phyloP scores from a whole-genome alignment of 2,797 vertebrate species.

The Epinephelus coioides region DNA sequence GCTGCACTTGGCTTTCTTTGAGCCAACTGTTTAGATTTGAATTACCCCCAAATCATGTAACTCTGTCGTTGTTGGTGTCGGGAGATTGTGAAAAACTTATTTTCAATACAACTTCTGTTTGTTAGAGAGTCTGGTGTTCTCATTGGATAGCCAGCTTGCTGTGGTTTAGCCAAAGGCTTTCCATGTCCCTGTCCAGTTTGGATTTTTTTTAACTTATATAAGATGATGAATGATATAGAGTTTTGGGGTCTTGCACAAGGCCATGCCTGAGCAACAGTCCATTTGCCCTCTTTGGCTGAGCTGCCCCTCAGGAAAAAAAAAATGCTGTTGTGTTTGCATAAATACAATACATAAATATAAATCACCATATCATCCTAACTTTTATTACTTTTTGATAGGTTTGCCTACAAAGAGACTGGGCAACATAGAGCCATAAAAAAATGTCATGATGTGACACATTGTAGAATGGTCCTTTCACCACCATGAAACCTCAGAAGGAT shows the following conservation, averaged over 20 bases:
- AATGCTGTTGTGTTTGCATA: too few relatives aligned
- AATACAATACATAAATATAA: too few relatives aligned
- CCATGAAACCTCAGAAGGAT: too few relatives aligned
- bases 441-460: too few relatives aligned
- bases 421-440: too few relatives aligned
- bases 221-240: background rate
- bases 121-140: background rate
- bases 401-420: too few relatives aligned
- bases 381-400: too few relatives aligned
- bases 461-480: too few relatives aligned
- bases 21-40: conserved; percentile 19
- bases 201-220: background rate
- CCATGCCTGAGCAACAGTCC: too few relatives aligned
- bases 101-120: background rate
- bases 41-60: background rate
- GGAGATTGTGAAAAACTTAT: background rate
- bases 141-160: background rate
- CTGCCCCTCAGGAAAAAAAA: too few relatives aligned
- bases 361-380: too few relatives aligned
- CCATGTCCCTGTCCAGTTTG: background rate
- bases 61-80: background rate
- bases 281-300: too few relatives aligned
- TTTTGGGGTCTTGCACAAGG: background rate
- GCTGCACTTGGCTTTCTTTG: conserved; percentile 10
- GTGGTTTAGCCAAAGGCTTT: background rate